These are phyloP conservation scores for Lepidochrysops patricia DNA, from an alignment of 2,888 invertebrate genomes.

Conservation along the genomic window DNA sequence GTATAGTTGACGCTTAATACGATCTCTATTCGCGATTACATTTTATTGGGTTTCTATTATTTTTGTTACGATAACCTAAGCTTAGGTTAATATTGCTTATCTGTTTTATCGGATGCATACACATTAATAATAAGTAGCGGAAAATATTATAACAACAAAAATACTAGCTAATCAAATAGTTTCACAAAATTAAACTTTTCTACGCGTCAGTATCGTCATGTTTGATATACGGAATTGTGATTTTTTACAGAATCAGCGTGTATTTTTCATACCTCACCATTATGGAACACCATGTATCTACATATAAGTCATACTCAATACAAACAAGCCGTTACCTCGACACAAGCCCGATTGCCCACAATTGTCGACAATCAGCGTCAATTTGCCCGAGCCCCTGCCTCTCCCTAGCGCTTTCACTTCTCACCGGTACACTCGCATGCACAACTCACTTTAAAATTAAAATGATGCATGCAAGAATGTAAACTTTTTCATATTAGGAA, in stretches of 20 bases:
- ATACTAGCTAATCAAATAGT: too few species aligned
- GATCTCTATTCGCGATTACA: not conserved
- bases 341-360: constrained; percentile 46
- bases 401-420: constrained; percentile 55
- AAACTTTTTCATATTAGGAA: too few species aligned
- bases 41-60: not conserved
- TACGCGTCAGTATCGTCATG: too few species aligned
- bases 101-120: too few species aligned
- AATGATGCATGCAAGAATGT: too few species aligned
- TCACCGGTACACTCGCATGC: constrained; percentile 49
- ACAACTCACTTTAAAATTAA: constrained; percentile 28
- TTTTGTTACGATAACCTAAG: not conserved
- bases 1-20: not conserved
- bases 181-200: too few species aligned
- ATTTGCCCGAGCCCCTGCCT: constrained; percentile 40
- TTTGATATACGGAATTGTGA: too few species aligned
- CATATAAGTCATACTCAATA: constrained; percentile 16
- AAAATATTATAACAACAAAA: too few species aligned
- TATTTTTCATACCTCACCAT: too few species aligned
- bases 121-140: too few species aligned
- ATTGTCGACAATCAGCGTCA: constrained; percentile 68
- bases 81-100: too few species aligned
- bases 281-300: not conserved
- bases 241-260: too few species aligned
- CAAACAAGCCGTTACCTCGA: constrained; percentile 25